phyloP scores from a whole-genome alignment of 1,140 invertebrate genomes.

The Drosophila mauritiana region DNA sequence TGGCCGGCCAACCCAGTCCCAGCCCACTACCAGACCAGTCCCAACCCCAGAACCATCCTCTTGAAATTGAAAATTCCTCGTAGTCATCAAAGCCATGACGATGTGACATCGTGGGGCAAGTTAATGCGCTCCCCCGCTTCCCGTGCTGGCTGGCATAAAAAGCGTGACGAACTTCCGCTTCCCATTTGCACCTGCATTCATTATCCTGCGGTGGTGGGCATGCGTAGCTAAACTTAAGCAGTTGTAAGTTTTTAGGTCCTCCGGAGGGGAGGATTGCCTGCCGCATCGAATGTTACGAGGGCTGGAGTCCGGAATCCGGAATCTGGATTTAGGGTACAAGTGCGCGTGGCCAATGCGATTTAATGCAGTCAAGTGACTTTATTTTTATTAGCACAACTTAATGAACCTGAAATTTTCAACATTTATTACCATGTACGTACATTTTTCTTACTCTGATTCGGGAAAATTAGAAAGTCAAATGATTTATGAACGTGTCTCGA shows the following conservation, averaged over 20 bases:
- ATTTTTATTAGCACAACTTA: conserved; percentile 83
- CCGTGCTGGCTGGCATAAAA: conserved; percentile 45
- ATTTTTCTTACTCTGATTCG: conserved; percentile 24
- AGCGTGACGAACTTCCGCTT: conserved; percentile 79
- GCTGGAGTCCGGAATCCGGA: conserved; percentile 13
- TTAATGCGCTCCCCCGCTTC: conserved; percentile 32
- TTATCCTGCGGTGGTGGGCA: conserved; percentile 67
- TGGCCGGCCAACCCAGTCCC: background rate
- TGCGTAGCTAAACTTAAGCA: conserved; percentile 72
- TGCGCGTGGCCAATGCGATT: conserved; percentile 77
- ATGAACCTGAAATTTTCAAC: conserved; percentile 79
- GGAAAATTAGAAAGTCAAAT: conserved; percentile 75
- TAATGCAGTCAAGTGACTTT: conserved; percentile 79
- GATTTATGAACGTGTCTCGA: conserved; percentile 72
- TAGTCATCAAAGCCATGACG: conserved; percentile 63
- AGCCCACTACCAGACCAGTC: background rate
- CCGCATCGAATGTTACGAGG: conserved; percentile 5
- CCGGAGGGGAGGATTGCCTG: conserved; percentile 20
- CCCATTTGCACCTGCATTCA: conserved; percentile 80
- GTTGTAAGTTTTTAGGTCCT: conserved; percentile 69
- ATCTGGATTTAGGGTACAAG: conserved; percentile 53
- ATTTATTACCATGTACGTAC: conserved; percentile 66
- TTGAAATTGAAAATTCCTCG: conserved; percentile 79
- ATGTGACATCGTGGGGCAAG: conserved; percentile 35
- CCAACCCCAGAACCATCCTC: conserved; percentile 29